A percentile compares a stretch with the other conserved stretches of the same genome.
phyloP scores from a whole-genome alignment of 2,888 invertebrate species.

The Chrysina gloriosa region DNA sequence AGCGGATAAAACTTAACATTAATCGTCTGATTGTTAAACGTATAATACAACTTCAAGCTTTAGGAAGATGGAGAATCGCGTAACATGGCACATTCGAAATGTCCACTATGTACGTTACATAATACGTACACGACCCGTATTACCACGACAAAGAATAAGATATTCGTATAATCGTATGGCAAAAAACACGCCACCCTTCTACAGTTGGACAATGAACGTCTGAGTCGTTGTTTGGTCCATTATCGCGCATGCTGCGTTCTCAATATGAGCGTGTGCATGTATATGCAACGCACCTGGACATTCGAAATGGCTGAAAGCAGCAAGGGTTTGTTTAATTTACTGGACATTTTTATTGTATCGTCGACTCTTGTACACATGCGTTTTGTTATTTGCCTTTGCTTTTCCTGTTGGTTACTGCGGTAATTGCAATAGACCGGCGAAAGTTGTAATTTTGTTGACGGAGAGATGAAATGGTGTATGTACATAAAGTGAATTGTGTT shows the following conservation, averaged over 20 bases:
- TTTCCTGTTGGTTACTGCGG: too few relatives aligned
- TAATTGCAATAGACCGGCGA: too few relatives aligned
- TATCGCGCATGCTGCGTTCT: slow-evolving; percentile 45
- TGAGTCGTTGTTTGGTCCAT: slow-evolving; percentile 49
- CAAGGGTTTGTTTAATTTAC: slow-evolving; percentile 55
- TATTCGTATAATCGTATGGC: not conserved
- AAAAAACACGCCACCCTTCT: slow-evolving; percentile 46
- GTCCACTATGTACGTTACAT: too few relatives aligned
- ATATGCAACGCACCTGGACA: slow-evolving; percentile 53
- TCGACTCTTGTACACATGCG: not conserved
- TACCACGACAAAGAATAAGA: not conserved
- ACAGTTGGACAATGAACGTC: slow-evolving; percentile 49
- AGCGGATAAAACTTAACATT: too few relatives aligned
- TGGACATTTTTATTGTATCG: slow-evolving; percentile 44
- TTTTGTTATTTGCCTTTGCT: not conserved
- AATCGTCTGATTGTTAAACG: too few relatives aligned
- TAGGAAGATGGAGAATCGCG: too few relatives aligned
- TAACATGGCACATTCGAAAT: too few relatives aligned
- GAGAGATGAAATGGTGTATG: too few relatives aligned
- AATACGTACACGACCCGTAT: too few relatives aligned
- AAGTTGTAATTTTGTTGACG: too few relatives aligned
- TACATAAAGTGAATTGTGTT: too few relatives aligned
- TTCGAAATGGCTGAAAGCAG: slow-evolving; percentile 49
- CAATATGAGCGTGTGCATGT: slow-evolving; percentile 20
- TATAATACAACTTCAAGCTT: too few relatives aligned